phyloP scores from a whole-genome alignment of 2,113 vertebrate species.

The Phasianus colchicus region DNA sequence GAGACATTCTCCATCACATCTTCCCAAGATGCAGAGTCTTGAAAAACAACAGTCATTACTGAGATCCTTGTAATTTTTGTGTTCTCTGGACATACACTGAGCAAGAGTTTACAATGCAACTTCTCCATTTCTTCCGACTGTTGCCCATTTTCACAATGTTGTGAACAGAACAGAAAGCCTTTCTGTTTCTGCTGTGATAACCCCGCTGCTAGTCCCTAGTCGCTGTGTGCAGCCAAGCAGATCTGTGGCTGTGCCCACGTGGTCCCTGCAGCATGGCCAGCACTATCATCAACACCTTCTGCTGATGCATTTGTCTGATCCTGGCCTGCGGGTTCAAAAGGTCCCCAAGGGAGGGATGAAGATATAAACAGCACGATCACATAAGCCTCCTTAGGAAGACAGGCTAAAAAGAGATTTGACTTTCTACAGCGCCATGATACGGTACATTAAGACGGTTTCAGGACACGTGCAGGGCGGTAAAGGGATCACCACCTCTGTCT shows the following conservation, averaged over 20 bases:
- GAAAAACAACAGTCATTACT: rapidly evolving
- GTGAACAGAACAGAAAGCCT: not conserved
- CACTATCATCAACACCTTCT: not conserved
- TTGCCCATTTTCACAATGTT: rapidly evolving
- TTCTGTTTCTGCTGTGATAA: not conserved
- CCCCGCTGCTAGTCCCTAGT: too few relatives aligned
- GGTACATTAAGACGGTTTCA: not conserved
- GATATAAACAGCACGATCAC: conserved; percentile 54
- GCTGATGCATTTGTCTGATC: conserved; percentile 10
- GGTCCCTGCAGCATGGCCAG: not conserved
- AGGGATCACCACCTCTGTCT: not conserved
- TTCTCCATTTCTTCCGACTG: not conserved
- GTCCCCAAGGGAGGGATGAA: conserved; percentile 14
- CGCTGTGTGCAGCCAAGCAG: not conserved
- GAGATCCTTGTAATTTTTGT: rapidly evolving
- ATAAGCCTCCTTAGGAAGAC: conserved; percentile 62
- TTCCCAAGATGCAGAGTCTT: rapidly evolving
- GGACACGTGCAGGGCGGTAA: not conserved
- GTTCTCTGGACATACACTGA: not conserved
- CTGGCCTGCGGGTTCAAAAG: conserved; percentile 42
- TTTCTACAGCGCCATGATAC: conserved; percentile 56
- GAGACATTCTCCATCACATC: not conserved
- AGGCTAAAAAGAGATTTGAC: conserved; percentile 47
- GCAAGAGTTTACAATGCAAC: not conserved
- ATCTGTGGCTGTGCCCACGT: not conserved